Evolutionary conservation across 2,888 invertebrate genomes (phyloP).

Genomic region (Rhopalosiphum nymphaeae): DNA sequence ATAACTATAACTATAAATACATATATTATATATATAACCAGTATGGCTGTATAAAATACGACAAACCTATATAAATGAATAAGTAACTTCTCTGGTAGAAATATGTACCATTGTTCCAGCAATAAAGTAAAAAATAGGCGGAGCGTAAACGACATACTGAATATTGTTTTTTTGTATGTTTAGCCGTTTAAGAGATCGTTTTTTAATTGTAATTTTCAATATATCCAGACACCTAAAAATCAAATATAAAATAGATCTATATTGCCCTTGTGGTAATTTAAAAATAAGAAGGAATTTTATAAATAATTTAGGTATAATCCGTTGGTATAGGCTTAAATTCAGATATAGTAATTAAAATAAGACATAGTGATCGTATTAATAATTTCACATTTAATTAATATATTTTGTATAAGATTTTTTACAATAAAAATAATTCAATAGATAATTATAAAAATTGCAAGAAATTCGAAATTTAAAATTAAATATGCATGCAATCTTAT

Average conservation of each 20-base stretch:
- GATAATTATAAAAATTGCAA: background rate
- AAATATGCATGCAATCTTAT: background rate
- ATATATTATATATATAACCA: background rate
- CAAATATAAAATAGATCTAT: background rate
- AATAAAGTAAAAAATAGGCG: constrained; percentile 12
- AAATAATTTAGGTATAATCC: background rate
- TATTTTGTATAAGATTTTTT: background rate
- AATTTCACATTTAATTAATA: background rate
- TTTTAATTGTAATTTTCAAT: background rate
- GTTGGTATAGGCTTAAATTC: background rate
- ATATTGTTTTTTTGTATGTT: background rate
- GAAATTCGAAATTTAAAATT: background rate
- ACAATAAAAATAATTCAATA: background rate
- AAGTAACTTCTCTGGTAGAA: background rate
- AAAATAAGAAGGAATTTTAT: background rate
- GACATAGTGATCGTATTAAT: background rate
- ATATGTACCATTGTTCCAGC: constrained; percentile 14
- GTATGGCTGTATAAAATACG: background rate
- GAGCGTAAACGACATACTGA: constrained; percentile 11
- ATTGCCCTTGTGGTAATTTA: background rate
- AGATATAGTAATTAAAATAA: background rate
- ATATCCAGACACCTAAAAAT: background rate
- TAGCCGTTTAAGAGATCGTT: background rate
- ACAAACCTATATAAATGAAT: background rate
- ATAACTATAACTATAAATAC: too few relatives aligned